Conservation (phyloP, 2,888 invertebrate species). For the Philereme transversata region DNA sequence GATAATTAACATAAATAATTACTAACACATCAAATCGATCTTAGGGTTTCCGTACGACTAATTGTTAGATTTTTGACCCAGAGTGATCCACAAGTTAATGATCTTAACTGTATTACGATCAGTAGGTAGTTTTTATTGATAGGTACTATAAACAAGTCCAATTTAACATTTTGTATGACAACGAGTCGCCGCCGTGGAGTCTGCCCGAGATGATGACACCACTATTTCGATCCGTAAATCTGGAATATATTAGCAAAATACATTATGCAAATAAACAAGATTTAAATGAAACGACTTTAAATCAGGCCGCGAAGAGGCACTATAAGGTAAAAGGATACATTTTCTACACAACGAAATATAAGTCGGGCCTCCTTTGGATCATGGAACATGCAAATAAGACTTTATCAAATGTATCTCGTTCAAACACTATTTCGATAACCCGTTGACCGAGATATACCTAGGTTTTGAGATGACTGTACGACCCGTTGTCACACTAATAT, state of each 20-base stretch:
- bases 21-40: no score
- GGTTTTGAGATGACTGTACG: no score
- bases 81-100: no score
- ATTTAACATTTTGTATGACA: slow-evolving; percentile 39
- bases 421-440: no score
- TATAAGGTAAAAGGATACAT: slow-evolving; percentile 39
- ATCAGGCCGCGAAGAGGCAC: slow-evolving; percentile 41
- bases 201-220: slow-evolving; percentile 56
- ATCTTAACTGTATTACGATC: no score
- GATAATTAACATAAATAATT: no score
- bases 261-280: slow-evolving; percentile 55
- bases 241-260: slow-evolving; percentile 53
- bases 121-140: slow-evolving; percentile 40
- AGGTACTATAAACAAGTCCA: slow-evolving; percentile 51
- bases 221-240: slow-evolving; percentile 55
- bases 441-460: no score
- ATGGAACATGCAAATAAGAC: no score
- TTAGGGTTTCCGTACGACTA: no score
- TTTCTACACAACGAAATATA: slow-evolving; percentile 32
- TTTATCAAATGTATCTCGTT: no score
- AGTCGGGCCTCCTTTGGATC: not conserved
- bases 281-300: slow-evolving; percentile 40
- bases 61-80: no score
- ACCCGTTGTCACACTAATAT: no score
- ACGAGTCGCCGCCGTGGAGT: slow-evolving; percentile 58